A percentile compares a stretch with the other conserved stretches of the same genome.
Conservation (phyloP, 2,113 vertebrate species). For the Pseudopodoces humilis region DNA sequence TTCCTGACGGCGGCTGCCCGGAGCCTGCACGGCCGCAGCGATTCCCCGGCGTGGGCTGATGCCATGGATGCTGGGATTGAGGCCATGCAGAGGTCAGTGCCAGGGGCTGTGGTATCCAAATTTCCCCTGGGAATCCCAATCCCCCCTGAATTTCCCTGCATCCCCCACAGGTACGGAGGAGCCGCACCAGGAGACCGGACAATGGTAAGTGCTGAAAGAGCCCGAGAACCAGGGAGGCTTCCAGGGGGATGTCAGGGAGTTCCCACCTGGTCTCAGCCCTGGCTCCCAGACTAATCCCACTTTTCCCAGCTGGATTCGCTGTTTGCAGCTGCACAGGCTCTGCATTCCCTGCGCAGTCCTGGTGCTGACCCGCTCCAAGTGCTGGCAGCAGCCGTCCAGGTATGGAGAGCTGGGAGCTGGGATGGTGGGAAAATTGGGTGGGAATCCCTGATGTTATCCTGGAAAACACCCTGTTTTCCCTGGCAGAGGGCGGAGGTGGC, state of each 20-base stretch:
- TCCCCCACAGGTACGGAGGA: constrained; percentile 78
- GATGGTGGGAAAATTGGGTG: not conserved
- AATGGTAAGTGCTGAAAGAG: constrained; percentile 73
- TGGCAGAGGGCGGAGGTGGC: constrained; percentile 79
- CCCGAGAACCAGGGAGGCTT: not conserved
- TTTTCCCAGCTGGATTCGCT: constrained; percentile 86
- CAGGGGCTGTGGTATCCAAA: accelerated
- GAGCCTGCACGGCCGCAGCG: constrained; percentile 65
- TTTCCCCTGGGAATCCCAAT: not conserved
- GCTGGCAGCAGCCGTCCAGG: constrained; percentile 81
- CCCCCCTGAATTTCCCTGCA: not conserved
- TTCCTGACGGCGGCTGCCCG: constrained; percentile 87
- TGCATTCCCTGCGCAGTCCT: constrained; percentile 75
- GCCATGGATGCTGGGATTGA: constrained; percentile 89
- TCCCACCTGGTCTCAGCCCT: not conserved
- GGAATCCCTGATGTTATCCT: not conserved
- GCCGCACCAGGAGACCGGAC: constrained; percentile 84
- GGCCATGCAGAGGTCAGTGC: constrained; percentile 85
- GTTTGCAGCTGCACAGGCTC: constrained; percentile 81
- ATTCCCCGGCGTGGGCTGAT: constrained; percentile 77
- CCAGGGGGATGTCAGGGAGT: no score
- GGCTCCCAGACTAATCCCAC: not conserved
- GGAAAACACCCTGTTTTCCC: not conserved
- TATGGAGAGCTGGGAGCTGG: not conserved
- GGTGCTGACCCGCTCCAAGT: constrained; percentile 64